phyloP scores from a whole-genome alignment of 2,888 invertebrate species.

The Apodemia hepburni region DNA sequence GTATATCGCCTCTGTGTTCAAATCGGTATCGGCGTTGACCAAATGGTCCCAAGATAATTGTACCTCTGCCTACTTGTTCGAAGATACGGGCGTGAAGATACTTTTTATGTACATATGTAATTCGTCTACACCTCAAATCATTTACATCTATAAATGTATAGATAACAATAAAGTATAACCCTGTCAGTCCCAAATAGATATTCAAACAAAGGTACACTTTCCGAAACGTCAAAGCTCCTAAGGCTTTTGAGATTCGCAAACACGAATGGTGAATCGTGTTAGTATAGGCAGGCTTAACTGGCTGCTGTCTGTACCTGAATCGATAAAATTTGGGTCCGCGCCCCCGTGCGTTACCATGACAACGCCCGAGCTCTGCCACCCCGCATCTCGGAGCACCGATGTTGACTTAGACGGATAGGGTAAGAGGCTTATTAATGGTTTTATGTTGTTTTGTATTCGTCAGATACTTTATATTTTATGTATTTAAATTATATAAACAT shows the following conservation, averaged over 20 bases:
- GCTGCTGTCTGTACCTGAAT: constrained; percentile 77
- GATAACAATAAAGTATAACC: background rate
- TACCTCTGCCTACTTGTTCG: too few relatives aligned
- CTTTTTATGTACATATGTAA: too few relatives aligned
- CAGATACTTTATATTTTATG: constrained; percentile 31
- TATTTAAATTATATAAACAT: background rate
- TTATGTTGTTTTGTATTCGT: constrained; percentile 66
- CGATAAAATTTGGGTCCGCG: constrained; percentile 79
- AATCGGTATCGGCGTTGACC: too few relatives aligned
- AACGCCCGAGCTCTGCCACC: constrained; percentile 53
- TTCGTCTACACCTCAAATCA: background rate
- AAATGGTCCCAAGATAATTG: too few relatives aligned
- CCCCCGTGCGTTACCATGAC: constrained; percentile 69
- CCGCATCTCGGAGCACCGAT: constrained; percentile 67
- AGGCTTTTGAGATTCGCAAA: constrained; percentile 73
- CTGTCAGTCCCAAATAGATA: constrained; percentile 41
- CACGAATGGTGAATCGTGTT: constrained; percentile 74
- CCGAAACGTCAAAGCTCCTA: constrained; percentile 69
- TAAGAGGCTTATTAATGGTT: constrained; percentile 80
- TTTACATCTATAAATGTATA: background rate
- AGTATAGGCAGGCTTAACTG: constrained; percentile 65
- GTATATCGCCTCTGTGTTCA: too few relatives aligned
- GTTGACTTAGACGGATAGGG: constrained; percentile 80
- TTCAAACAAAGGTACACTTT: constrained; percentile 55
- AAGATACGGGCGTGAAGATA: too few relatives aligned